Evolutionary conservation across 2,797 vertebrate species (phyloP), one percentile per base, ranked within the genome.

Genomic region (Phrynocephalus forsythii): DNA sequence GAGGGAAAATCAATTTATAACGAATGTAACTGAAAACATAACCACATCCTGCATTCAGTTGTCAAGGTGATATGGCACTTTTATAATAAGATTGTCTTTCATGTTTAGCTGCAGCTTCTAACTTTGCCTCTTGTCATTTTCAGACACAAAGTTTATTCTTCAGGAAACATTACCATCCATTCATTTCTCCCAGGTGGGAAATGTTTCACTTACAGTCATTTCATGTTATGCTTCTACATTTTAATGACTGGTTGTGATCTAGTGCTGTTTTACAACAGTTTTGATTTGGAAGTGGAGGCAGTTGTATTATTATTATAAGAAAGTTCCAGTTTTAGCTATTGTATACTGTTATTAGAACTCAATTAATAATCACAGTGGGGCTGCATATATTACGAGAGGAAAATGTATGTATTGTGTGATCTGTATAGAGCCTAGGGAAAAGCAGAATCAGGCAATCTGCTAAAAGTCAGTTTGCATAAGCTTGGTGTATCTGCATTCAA

Each of bases 121-220:
- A 93, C 87, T 91, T 94, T 88, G 91, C 80, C 56, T 92, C 84
- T 28, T 88, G 79, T 68, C 90, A 88, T 79, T 91, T 81, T 86
- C 89, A 84, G 3, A 60, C 28, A 82, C 38, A 82, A 63, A 91
- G 71, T 18, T 44, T 80, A 63, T 90, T 38, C 24, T 85, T 76
- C 88, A 88, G 88, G 71, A 84, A 91, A 91, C 73, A 71, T 80
- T 89, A 83, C 88, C 91, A 92, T 71, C 50, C 81, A 89, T 7
- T 56, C 9, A 48, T 81, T 76, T 18, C 82, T 33, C 50, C 86
- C 52, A 68, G 0, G 18, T 33, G 84, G 73, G 66, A 89, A 90
- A 66, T 16, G 60, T 63, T 63, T 63, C 13, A 3, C 4, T 79
- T 50, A 30, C 50, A 3, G 33, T 68, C 33, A 5, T 15, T 68